A percentile compares a stretch with the other conserved stretches of the same genome.
Conservation (phyloP, 2,113 vertebrate species). For the Larimichthys polyactis region DNA sequence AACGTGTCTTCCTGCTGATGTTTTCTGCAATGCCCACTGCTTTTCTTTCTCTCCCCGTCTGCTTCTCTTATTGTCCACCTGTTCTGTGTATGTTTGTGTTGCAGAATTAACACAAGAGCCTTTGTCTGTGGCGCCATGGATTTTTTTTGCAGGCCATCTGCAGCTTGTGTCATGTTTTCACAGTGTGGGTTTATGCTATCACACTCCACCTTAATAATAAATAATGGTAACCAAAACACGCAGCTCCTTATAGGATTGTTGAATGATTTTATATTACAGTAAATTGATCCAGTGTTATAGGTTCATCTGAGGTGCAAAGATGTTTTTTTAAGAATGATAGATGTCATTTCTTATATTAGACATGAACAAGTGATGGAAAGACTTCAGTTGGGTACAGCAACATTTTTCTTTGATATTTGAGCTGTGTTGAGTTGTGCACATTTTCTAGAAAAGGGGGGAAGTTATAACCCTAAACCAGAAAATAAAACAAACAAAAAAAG, state of each 20-base stretch:
- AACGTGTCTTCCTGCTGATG: background rate
- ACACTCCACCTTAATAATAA: constrained; percentile 44
- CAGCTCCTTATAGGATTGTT: background rate
- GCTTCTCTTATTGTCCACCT: constrained; percentile 31
- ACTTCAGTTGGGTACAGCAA: background rate
- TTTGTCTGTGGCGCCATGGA: constrained; percentile 48
- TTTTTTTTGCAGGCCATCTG: constrained; percentile 56
- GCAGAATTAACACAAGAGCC: constrained; percentile 21
- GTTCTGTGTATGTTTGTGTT: constrained; percentile 38
- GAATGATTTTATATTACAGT: background rate
- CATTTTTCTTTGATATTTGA: background rate
- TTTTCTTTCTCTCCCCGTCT: constrained; percentile 15
- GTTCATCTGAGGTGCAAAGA: background rate
- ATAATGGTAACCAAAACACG: constrained; percentile 31
- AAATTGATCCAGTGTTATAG: background rate
- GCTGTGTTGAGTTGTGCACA: background rate
- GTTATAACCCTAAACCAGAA: background rate
- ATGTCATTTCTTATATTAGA: background rate
- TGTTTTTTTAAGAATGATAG: background rate
- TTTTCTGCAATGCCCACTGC: background rate
- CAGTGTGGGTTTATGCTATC: constrained; percentile 25
- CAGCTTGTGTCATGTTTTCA: constrained; percentile 47
- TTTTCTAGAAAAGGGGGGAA: background rate
- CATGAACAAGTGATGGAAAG: background rate
- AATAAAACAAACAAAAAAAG: background rate